phyloP scores from a whole-genome alignment of 1,140 invertebrate species.

The Cecropterus lyciades region DNA sequence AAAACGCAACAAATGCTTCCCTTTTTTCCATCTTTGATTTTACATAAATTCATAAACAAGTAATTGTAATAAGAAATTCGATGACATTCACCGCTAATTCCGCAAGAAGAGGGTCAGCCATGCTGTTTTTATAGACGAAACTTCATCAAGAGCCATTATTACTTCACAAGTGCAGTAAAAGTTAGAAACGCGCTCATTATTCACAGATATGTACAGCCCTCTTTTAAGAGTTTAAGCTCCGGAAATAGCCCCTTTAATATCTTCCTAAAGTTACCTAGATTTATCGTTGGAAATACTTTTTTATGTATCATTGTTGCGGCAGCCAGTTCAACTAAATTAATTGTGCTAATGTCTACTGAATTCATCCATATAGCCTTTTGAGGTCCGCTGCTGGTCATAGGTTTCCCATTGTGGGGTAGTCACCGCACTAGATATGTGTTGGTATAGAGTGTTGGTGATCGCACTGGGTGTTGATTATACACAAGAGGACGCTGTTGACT shows the following conservation, averaged over 20 bases:
- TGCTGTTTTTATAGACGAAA: slow-evolving; percentile 23
- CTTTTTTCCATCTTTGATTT: no score
- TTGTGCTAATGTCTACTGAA: no score
- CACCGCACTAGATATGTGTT: no score
- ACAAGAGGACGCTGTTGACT: no score
- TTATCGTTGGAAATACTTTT: slow-evolving; percentile 4
- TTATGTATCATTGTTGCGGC: background rate
- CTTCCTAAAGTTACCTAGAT: slow-evolving; percentile 11
- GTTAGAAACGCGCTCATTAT: slow-evolving; percentile 28
- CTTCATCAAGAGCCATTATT: slow-evolving; percentile 33
- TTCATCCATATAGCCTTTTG: no score
- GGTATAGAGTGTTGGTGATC: no score
- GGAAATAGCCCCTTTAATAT: slow-evolving; percentile 14
- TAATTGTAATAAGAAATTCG: background rate
- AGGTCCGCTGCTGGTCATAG: no score
- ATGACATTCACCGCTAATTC: slow-evolving; percentile 14
- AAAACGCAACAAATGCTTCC: no score
- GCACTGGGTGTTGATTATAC: no score
- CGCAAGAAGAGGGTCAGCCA: background rate
- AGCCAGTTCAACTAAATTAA: no score
- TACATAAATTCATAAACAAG: background rate
- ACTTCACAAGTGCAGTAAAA: slow-evolving; percentile 34
- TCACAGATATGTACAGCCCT: slow-evolving; percentile 24
- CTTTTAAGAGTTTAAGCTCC: slow-evolving; percentile 29
- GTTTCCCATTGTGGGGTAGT: no score